Base-by-base conservation (phyloP, 2,113 vertebrate species). In the Pteronura brasiliensis region DNA sequence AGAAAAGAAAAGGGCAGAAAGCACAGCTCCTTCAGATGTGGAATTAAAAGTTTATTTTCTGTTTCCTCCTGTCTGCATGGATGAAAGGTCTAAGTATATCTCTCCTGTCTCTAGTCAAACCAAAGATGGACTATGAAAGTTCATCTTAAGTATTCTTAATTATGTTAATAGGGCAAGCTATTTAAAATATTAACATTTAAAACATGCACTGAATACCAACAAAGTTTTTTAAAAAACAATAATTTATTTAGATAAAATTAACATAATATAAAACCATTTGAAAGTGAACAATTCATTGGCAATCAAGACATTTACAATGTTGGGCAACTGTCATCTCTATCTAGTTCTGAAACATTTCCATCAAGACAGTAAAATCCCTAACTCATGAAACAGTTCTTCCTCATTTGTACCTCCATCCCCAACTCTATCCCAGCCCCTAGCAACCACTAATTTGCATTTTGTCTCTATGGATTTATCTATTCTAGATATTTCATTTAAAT, bases 71-170 rank as follows among this genome's bases (percentile, higher is more conserved):
- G 12, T 71, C 29, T 81, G 31, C 25, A 15, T 61, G 21, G 67
- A 44, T 77, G 27, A 77, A 95, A 90, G 36, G 2, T 83, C 71
- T 96, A 29, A 76, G 39, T 74, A 55, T 67, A 71, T 44, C 49
- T 81, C 23, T 71, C 12, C 17, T 93, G 57, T n/a, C 36, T 77
- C 71, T 81, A 82, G 82, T 80, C 31, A 94, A 91, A 63, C 21
- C 81, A 88, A 92, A 25, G 49, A 63, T 12, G 55, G 29, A 3
- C 59, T 97, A 74, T 69, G 18, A 97, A 97, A 98, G 77, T 97
- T n/a, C n/a, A n/a, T n/a, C n/a, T n/a, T n/a, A n/a, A n/a, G 82
- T 96, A 95, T 96, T 98, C 93, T 98, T 98, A 98, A 98, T 98
- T 98, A 98, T 96, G 95, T 63, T 98, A 98, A 98, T 93, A 81